A percentile compares a stretch with the other conserved stretches of the same genome.
Conservation (phyloP, 1,140 invertebrate species). For the Trichonephila inaurata region DNA sequence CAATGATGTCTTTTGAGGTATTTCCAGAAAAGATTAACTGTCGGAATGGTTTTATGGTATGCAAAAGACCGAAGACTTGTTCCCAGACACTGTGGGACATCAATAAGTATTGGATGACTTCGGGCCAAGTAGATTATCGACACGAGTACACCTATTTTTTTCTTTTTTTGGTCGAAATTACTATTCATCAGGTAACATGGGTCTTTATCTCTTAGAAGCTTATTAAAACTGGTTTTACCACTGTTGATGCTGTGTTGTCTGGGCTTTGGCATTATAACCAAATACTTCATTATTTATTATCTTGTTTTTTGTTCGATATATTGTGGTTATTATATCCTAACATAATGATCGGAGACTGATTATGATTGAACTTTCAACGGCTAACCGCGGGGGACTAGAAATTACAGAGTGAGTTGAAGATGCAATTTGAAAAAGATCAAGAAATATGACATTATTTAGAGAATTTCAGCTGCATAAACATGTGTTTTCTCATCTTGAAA, state of each 20-base stretch:
- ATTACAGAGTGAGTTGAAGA: constrained; percentile 37
- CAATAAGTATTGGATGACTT: not conserved
- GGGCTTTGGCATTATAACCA: not conserved
- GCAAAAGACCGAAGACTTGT: not conserved
- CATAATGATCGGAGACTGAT: constrained; percentile 46
- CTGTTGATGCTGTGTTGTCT: constrained; percentile 37
- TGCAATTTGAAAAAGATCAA: not conserved
- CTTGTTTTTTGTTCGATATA: not conserved
- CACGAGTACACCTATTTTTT: not conserved
- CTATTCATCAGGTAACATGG: constrained; percentile 32
- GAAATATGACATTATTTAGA: not conserved
- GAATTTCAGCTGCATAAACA: not conserved
- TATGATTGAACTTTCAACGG: constrained; percentile 57
- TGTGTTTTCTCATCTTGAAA: not conserved
- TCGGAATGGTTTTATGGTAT: not conserved
- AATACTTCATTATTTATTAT: constrained; percentile 6
- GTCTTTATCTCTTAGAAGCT: not conserved
- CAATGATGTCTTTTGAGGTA: too few species aligned
- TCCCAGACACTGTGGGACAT: not conserved
- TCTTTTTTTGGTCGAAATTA: not conserved
- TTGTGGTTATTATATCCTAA: constrained; percentile 29
- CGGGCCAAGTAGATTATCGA: constrained; percentile 17
- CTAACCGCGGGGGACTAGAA: constrained; percentile 32
- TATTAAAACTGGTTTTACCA: constrained; percentile 53
- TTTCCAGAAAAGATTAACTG: not conserved